Percentiles rank a stretch among this genome's conserved stretches.
Conservation (phyloP, 2,797 vertebrate species). For the Molossus alvarezi region DNA sequence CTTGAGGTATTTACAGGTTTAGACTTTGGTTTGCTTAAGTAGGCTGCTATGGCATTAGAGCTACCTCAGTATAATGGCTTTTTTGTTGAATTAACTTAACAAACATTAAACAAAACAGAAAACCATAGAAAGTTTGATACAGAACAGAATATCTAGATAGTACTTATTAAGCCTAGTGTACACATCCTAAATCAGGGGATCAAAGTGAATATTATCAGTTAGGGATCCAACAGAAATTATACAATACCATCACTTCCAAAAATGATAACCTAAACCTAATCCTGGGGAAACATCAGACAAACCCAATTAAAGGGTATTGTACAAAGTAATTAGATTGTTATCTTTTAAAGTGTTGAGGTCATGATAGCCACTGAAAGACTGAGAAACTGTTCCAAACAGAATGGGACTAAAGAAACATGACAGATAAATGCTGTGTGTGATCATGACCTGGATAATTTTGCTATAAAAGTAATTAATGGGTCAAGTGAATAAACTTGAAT, state of each 20-base stretch:
- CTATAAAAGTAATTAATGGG: neutral
- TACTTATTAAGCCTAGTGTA: neutral
- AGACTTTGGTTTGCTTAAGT: neutral
- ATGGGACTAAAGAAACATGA: neutral
- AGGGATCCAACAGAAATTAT: neutral
- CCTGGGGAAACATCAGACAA: conserved; percentile 7
- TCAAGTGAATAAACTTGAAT: neutral
- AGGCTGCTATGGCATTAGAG: neutral
- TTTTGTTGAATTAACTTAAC: conserved; percentile 1
- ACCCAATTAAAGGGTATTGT: neutral
- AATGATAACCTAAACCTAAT: conserved; percentile 48
- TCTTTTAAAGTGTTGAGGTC: conserved; percentile 22
- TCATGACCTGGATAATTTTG: neutral
- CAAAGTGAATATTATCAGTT: neutral
- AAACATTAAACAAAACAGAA: conserved; percentile 48
- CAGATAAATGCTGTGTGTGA: neutral
- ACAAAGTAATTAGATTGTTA: conserved; percentile 8
- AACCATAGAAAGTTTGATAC: neutral
- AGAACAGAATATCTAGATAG: neutral
- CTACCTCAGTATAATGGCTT: neutral
- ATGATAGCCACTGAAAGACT: conserved; percentile 37
- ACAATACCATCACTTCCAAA: conserved; percentile 17
- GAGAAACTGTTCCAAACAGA: neutral
- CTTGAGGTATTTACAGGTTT: neutral
- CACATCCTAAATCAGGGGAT: neutral